These are phyloP conservation scores for Cosmorhoe ocellata DNA, from an alignment of 2,888 invertebrate genomes.

Conservation along the genomic window DNA sequence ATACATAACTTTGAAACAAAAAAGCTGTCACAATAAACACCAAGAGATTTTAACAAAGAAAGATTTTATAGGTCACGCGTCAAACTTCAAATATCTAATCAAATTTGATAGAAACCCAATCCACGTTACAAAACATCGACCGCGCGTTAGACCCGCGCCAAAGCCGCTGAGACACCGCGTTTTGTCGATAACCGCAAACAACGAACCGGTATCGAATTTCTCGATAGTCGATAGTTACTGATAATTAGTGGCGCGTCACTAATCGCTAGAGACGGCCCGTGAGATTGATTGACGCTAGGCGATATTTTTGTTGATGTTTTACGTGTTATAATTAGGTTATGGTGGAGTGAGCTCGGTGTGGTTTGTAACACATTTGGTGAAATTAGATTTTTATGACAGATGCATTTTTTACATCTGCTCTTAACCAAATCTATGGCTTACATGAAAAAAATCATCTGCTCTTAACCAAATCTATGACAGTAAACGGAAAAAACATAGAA, in stretches of 20 bases:
- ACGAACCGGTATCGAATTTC: constrained; percentile 50
- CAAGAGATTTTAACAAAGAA: too few species aligned
- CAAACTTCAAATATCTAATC: constrained; percentile 1
- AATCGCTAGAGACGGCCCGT: constrained; percentile 65
- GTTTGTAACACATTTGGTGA: constrained; percentile 46
- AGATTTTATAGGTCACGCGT: neutral
- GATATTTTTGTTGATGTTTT: constrained; percentile 57
- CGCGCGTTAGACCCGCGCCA: constrained; percentile 35
- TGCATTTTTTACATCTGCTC: neutral
- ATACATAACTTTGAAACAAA: too few species aligned
- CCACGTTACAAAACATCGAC: constrained; percentile 19
- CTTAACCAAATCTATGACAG: too few species aligned
- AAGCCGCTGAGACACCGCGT: constrained; percentile 56
- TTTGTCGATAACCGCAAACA: constrained; percentile 67
- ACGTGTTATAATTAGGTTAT: constrained; percentile 58
- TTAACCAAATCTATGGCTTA: neutral
- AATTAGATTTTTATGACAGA: constrained; percentile 25
- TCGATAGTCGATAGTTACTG: constrained; percentile 47
- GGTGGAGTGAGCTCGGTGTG: constrained; percentile 51
- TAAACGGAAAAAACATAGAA: too few species aligned
- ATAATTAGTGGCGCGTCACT: constrained; percentile 64
- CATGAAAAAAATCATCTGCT: too few species aligned
- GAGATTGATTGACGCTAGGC: constrained; percentile 68
- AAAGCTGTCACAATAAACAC: too few species aligned
- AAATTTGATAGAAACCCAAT: constrained; percentile 9